Base-by-base conservation (phyloP, 2,888 invertebrate genomes). In the Pteria penguin region DNA sequence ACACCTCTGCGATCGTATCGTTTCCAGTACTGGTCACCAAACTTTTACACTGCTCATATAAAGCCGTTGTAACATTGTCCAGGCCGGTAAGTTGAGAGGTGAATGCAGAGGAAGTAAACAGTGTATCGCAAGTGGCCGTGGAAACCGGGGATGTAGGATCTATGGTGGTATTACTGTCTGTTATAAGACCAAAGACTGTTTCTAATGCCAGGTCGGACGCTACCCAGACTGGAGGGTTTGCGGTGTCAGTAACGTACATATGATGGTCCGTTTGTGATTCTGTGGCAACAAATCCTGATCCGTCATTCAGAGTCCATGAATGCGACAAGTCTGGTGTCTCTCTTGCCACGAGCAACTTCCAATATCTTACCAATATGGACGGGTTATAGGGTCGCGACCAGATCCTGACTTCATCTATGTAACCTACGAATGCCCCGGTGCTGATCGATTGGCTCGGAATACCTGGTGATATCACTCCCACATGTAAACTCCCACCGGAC, bases 381-480 rank as follows among this genome's bases (percentile, higher is more conserved):
- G 87, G 87, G 45, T 83, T 88, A 57, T 82, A 80, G 14, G 84
- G 84, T 31, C 87, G 63, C 5, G 78, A 77, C 87, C 87, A 88
- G 24, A 88, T 75, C 31, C 87, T 76, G 2, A 87, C 74, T 67
- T 87, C 87, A 74, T 87, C 87, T 45, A 88, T 80, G 29, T 80
- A 80, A 1, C 86, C 87, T 24, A n/a, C 58, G 55, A 84, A 85
- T 27, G 73, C 75, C n/a, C 82, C 81, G 14, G 77, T 69, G 5
- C 80, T 75, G 27, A 80, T 62, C 0, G 70, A 36, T 5, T 78
- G 62, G 18, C 29, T 62, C 8, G 45, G 45, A 8, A 83, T 76
- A 18, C 77, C 82, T 57, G 82, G 75, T 3, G 81, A 76, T 27
- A 81, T 32, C n/a, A 82, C 74, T 11, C 86, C 87, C 22, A 87